Evolutionary conservation across 1,140 invertebrate species (phyloP).

Genomic region (Drosophila littoralis): DNA sequence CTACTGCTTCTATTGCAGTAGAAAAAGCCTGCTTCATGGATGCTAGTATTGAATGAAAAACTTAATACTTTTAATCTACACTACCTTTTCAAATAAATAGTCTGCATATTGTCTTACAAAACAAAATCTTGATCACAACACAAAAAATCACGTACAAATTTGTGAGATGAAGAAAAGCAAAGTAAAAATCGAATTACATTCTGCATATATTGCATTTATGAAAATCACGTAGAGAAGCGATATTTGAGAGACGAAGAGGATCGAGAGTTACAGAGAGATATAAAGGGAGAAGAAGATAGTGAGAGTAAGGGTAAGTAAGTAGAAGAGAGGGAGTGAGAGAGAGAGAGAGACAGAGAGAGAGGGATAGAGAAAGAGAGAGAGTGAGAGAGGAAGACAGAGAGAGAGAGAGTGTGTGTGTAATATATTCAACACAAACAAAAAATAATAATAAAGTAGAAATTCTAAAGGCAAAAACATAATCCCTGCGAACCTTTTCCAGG

Average conservation of each 20-base stretch:
- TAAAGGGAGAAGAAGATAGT: no score
- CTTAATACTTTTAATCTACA: neutral
- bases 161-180: no score
- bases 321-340: neutral
- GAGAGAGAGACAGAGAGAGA: neutral
- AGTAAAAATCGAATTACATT: no score
- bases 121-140: no score
- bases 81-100: no score
- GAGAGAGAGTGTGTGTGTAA: no score
- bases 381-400: neutral
- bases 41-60: no score
- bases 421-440: neutral
- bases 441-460: no score
- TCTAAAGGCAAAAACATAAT: neutral
- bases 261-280: neutral
- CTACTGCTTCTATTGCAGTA: no score
- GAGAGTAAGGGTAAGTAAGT: neutral
- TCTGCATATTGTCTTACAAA: no score
- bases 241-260: neutral
- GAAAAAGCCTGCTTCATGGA: neutral
- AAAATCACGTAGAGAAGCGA: neutral
- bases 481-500: slow-evolving; percentile 5
- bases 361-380: neutral
- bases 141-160: no score
- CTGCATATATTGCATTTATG: neutral